phyloP scores from a whole-genome alignment of 2,797 vertebrate species.

The Hybognathus amarus region DNA sequence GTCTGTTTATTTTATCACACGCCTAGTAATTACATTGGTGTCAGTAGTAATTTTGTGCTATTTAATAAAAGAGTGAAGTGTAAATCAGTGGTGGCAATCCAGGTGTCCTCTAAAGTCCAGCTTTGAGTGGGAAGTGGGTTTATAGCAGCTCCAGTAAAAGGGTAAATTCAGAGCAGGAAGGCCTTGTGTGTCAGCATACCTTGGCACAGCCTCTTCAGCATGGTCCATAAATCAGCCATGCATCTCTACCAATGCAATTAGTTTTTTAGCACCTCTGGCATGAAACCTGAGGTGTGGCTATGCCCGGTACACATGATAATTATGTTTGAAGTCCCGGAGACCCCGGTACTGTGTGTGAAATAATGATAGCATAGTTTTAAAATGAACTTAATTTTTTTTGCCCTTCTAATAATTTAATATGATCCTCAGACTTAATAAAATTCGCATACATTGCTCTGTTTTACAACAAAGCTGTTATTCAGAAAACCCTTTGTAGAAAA shows the following conservation, averaged over 20 bases:
- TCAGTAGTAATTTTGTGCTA: conserved; percentile 72
- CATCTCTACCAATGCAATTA: conserved; percentile 53
- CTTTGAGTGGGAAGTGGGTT: conserved; percentile 56
- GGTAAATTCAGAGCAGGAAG: conserved; percentile 26
- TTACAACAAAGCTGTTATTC: background rate
- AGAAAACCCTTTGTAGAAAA: background rate
- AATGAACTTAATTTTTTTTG: background rate
- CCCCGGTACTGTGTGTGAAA: background rate
- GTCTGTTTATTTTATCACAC: conserved; percentile 74
- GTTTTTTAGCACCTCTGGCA: conserved; percentile 54
- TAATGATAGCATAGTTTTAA: background rate
- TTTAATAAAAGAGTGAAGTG: conserved; percentile 74
- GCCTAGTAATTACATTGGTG: conserved; percentile 79
- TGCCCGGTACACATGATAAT: conserved; percentile 36
- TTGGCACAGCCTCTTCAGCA: conserved; percentile 42
- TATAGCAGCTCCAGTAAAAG: conserved; percentile 39
- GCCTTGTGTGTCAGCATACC: conserved; percentile 43
- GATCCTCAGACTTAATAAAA: background rate
- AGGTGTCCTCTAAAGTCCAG: conserved; percentile 72
- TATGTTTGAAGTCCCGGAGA: background rate
- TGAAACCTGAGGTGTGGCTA: conserved; percentile 31
- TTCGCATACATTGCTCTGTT: background rate
- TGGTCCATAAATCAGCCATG: conserved; percentile 53
- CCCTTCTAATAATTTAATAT: background rate
- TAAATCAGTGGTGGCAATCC: conserved; percentile 69